phyloP scores from a whole-genome alignment of 2,797 vertebrate species.

The Acipenser ruthenus region DNA sequence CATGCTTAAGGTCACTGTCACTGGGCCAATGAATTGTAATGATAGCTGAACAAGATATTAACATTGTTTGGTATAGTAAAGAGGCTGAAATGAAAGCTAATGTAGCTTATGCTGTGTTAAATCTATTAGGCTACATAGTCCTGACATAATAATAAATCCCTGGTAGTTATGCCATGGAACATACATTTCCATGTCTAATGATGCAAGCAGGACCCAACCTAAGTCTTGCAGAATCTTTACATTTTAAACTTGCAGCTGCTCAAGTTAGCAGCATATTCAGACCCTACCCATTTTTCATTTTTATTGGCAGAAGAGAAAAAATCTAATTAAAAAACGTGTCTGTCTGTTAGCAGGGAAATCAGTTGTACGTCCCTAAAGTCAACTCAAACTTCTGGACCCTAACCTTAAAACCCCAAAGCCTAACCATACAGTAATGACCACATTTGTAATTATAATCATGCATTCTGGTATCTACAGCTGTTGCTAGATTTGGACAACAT shows the following conservation, averaged over 20 bases:
- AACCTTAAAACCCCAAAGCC: no score
- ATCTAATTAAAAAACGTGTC: neutral
- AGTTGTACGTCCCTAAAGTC: no score
- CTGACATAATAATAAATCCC: constrained; percentile 54
- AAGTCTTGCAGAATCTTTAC: constrained; percentile 30
- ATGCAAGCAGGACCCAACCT: constrained; percentile 26
- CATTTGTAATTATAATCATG: no score
- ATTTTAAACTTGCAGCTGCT: constrained; percentile 5
- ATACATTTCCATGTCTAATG: constrained; percentile 20
- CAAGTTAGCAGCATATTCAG: neutral
- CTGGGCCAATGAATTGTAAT: constrained; percentile 44
- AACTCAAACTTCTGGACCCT: no score
- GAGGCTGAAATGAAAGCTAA: neutral
- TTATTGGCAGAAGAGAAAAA: neutral
- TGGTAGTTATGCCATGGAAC: constrained; percentile 32
- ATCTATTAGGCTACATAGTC: constrained; percentile 53
- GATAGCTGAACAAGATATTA: constrained; percentile 38
- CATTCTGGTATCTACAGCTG: no score
- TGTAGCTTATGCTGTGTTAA: constrained; percentile 2
- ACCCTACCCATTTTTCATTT: neutral
- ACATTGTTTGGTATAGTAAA: constrained; percentile 40
- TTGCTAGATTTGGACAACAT: no score
- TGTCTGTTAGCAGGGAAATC: no score
- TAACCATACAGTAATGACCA: no score
- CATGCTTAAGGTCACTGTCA: constrained; percentile 36